phyloP scores from a whole-genome alignment of 2,888 invertebrate species.

The Piscicola geometra region DNA sequence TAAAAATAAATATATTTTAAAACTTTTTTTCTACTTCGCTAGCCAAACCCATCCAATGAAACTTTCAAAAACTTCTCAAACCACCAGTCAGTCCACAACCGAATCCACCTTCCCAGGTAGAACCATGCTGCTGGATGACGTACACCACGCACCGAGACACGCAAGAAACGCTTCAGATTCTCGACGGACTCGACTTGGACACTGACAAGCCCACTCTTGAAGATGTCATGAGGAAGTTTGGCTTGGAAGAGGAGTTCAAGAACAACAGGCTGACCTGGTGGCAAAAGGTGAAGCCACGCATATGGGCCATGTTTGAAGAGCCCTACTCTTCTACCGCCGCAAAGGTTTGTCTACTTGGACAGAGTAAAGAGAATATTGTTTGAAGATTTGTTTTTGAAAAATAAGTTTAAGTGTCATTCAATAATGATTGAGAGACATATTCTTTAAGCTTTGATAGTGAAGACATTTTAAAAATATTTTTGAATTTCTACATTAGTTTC shows the following conservation, averaged over 20 bases:
- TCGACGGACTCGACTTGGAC: conserved; percentile 35
- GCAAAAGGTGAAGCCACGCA: conserved; percentile 32
- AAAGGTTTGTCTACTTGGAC: conserved; percentile 13
- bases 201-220: conserved; percentile 34
- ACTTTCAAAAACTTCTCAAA: too few species aligned
- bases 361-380: too few species aligned
- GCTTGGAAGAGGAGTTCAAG: conserved; percentile 31
- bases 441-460: too few species aligned
- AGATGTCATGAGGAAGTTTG: conserved; percentile 35
- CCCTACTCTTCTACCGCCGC: conserved; percentile 32
- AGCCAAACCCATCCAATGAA: too few species aligned
- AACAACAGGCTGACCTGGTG: conserved; percentile 20
- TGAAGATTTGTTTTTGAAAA: neutral
- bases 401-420: too few species aligned
- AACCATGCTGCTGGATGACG: conserved; percentile 36
- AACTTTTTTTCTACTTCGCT: too few species aligned
- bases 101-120: conserved; percentile 16
- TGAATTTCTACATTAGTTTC: too few species aligned
- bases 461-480: too few species aligned
- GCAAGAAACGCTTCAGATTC: conserved; percentile 33
- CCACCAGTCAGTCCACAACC: neutral
- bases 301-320: conserved; percentile 38
- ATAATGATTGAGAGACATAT: neutral
- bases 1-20: too few species aligned
- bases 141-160: conserved; percentile 38